Conservation (phyloP, 1,140 invertebrate species). For the Hylaeus volcanicus region DNA sequence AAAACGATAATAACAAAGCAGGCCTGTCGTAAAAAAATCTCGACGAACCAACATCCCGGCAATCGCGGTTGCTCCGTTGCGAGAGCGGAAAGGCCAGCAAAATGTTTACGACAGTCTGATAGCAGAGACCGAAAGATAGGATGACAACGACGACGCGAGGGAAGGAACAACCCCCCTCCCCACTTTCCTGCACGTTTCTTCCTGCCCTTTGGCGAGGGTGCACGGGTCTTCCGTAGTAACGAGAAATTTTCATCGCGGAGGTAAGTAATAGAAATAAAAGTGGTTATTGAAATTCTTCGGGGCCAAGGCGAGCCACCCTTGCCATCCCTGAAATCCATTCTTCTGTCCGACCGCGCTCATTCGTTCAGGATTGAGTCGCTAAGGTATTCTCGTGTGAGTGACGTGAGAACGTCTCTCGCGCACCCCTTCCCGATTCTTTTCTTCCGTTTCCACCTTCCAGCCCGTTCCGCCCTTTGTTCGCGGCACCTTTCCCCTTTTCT, state of each 20-base stretch:
- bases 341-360: slow-evolving; percentile 48
- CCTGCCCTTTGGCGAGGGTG: neutral
- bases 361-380: slow-evolving; percentile 58
- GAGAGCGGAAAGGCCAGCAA: slow-evolving; percentile 10
- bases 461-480: slow-evolving; percentile 32
- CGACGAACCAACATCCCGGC: slow-evolving; percentile 7
- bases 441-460: slow-evolving; percentile 21
- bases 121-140: neutral
- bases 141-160: neutral
- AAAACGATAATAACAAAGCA: slow-evolving; percentile 19
- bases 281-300: slow-evolving; percentile 69
- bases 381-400: slow-evolving; percentile 61
- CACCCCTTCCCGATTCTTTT: neutral
- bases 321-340: slow-evolving; percentile 46
- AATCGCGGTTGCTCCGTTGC: too few relatives aligned
- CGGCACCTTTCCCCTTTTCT: neutral
- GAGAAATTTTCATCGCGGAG: slow-evolving; percentile 49
- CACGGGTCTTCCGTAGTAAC: slow-evolving; percentile 21
- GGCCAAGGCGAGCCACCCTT: slow-evolving; percentile 7
- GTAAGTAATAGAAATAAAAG: slow-evolving; percentile 59
- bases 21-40: slow-evolving; percentile 24
- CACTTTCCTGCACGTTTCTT: neutral
- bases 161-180: neutral
- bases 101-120: slow-evolving; percentile 28
- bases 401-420: slow-evolving; percentile 56